These are phyloP conservation scores for Pelecanoides urinatrix DNA, from an alignment of 2,113 vertebrate genomes.

Conservation along the genomic window DNA sequence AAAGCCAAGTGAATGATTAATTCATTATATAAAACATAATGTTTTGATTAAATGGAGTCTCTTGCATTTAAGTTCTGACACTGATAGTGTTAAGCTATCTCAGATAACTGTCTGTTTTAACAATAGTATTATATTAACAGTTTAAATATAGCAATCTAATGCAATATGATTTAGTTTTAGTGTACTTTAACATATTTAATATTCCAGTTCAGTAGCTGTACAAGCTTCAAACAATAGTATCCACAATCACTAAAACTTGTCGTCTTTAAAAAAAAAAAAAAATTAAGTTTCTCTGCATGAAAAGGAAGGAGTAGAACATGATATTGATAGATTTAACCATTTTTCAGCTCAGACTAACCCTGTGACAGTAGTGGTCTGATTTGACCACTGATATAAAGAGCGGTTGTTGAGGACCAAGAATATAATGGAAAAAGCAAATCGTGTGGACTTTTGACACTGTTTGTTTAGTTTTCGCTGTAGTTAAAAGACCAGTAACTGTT, in stretches of 20 bases:
- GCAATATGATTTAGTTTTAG: not conserved
- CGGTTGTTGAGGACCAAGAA: not conserved
- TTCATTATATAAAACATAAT: conserved; percentile 18
- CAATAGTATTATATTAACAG: not conserved
- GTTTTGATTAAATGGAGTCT: conserved; percentile 18
- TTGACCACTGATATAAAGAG: not conserved
- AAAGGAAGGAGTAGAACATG: not conserved
- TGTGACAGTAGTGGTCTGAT: not conserved
- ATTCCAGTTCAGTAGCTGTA: not conserved
- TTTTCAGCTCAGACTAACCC: not conserved
- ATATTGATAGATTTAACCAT: not conserved
- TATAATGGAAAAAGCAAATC: not conserved
- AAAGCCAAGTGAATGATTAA: conserved; percentile 2
- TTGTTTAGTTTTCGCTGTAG: not conserved
- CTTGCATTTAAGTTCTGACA: conserved; percentile 1
- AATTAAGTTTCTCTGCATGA: not conserved
- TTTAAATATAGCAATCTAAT: not conserved
- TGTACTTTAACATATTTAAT: not conserved
- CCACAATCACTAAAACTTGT: not conserved
- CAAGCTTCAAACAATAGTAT: not conserved
- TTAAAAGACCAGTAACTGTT: not conserved
- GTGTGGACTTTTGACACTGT: not conserved
- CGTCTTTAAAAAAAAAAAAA: not conserved
- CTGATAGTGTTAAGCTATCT: not conserved
- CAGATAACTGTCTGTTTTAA: not conserved